Conservation (phyloP, 2,797 vertebrate species). For the Manis javanica region DNA sequence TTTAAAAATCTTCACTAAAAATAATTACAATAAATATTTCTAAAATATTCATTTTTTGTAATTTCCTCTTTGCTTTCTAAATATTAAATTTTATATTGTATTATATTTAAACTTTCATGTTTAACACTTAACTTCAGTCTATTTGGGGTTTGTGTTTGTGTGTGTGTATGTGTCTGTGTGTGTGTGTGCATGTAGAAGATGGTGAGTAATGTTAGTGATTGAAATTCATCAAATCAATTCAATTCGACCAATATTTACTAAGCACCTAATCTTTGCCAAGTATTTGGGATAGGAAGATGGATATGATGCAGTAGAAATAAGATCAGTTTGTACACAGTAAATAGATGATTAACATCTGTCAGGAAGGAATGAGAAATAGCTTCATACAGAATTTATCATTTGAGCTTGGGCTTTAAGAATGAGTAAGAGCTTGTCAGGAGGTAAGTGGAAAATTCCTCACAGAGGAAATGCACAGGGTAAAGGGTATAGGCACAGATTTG, state of each 20-base stretch:
- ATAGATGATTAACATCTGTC: slow-evolving; percentile 23
- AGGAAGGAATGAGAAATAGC: slow-evolving; percentile 20
- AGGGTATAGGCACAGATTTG: not conserved
- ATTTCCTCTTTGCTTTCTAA: not conserved
- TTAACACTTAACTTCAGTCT: not conserved
- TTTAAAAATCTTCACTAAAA: slow-evolving; percentile 1
- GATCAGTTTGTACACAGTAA: not conserved
- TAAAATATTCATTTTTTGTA: not conserved
- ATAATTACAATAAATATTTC: not conserved
- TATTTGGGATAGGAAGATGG: slow-evolving; percentile 35
- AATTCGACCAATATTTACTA: slow-evolving; percentile 55
- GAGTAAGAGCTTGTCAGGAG: slow-evolving; percentile 10
- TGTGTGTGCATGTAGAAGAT: not conserved
- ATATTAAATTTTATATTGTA: not conserved
- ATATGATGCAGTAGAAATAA: slow-evolving; percentile 31
- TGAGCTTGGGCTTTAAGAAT: slow-evolving; percentile 47
- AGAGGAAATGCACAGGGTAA: not conserved
- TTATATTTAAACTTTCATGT: not conserved
- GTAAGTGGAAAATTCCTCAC: not conserved
- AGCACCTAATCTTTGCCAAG: not conserved
- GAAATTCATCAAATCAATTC: slow-evolving; percentile 48
- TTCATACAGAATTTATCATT: slow-evolving; percentile 42
- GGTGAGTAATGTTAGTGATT: not conserved
- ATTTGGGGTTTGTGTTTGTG: not conserved
- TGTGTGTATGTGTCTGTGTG: not conserved